Base-by-base conservation (phyloP, 1,140 invertebrate species). In the Drosophila dunni region DNA sequence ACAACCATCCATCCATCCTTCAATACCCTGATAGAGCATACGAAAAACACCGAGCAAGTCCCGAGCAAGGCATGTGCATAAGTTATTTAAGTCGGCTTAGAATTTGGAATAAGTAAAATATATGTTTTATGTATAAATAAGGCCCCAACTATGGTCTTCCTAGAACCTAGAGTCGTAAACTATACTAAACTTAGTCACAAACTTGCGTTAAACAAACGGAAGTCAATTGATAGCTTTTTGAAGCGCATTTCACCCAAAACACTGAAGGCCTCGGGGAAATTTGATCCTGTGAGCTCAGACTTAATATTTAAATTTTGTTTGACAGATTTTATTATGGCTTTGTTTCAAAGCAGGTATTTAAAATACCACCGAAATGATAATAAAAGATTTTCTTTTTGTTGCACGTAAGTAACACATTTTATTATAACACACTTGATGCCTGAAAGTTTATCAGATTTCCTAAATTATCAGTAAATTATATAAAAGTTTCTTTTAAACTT, bases 41-140 rank as follows among this genome's bases (percentile, higher is more conserved):
- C 42, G 3, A 20, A 61, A 60, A 46, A 58, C 29, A 20, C 9
- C n/a, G 13, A 9, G 50, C 33, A 36, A 8, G 10, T 34, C 15
- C 17, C 11, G 15, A 29, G 29, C 10, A 7, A 68, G 57, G 44
- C 33, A 69, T 72, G 63, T 66, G 66, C 69, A 38, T 51, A 66
- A 81, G 63, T 86, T 86, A 77, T 73, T 73, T 67, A 78, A 86
- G 75, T 60, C 64, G 63, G 57, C 82, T 51, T 53, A 65, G 58
- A 63, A 54, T 54, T 53, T 48, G 29, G 50, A 33, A 63, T 71
- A 79, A 79, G 72, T 79, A 63, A 82, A 77, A 88, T 82, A 72
- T 81, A 86, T 74, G 65, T 50, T 60, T 75, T 54, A 58, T 46
- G 38, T 42, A 44, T 11, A 50, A 66, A 60, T 50, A 48, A 48